Conservation (phyloP, 2,888 invertebrate genomes). For the Scelioninae gen. 2 region DNA sequence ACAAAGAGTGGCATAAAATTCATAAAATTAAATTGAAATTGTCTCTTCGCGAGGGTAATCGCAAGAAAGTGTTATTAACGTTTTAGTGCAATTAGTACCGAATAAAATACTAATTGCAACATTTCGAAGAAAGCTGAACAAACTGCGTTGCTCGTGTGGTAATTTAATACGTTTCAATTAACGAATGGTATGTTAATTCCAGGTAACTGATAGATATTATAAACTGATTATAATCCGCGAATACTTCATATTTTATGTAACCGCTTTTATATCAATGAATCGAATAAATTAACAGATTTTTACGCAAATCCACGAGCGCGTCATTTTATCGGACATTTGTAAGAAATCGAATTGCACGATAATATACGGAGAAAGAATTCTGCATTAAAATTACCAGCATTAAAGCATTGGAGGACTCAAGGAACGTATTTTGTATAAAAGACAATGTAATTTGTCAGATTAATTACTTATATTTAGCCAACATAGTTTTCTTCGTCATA, state of each 20-base stretch:
- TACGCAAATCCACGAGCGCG: conserved; percentile 1
- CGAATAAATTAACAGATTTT: conserved; percentile 37
- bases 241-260: conserved; percentile 46
- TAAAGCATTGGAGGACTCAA: no score
- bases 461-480: no score
- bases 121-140: conserved; percentile 26
- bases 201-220: conserved; percentile 39
- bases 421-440: no score
- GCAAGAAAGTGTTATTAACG: conserved; percentile 33
- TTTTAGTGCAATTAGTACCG: conserved; percentile 32
- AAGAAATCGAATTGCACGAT: conserved; percentile 25
- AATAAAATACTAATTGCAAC: conserved; percentile 43
- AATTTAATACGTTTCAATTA: conserved; percentile 44
- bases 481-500: no score
- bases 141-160: conserved; percentile 7
- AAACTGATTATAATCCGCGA: conserved; percentile 40
- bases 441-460: no score
- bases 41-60: conserved; percentile 16
- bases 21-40: conserved; percentile 25
- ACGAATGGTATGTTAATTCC: conserved; percentile 39
- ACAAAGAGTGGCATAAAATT: conserved; percentile 14
- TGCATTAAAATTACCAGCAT: no score
- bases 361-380: no score
- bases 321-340: conserved; percentile 25
- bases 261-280: conserved; percentile 36